Base-by-base conservation (phyloP, 37 sponge, comb jelly and placozoan genomes). In the Haliclona indistincta region DNA sequence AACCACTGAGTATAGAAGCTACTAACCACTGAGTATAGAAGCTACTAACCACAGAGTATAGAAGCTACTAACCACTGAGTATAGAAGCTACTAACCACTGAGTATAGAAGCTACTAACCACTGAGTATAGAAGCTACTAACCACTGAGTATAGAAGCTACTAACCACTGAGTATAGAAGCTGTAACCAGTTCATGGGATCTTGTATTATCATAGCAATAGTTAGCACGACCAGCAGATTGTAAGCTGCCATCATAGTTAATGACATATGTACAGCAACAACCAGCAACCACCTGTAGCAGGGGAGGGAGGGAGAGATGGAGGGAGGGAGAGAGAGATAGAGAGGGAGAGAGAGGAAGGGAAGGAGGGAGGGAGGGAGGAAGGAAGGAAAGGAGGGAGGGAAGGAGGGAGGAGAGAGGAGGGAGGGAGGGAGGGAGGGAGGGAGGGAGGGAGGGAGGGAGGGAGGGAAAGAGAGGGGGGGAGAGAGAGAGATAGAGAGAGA, bases 151-250 rank as follows among this genome's bases (percentile, higher is more conserved):
- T n/a, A n/a, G n/a, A n/a, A n/a, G n/a, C n/a, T n/a, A n/a, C n/a
- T n/a, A n/a, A n/a, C n/a, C n/a, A n/a, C n/a, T n/a, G n/a, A n/a
- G n/a, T n/a, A n/a, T n/a, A n/a, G n/a, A n/a, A n/a, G n/a, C n/a
- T n/a, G n/a, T n/a, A n/a, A n/a, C n/a, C n/a, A n/a, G n/a, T n/a
- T n/a, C n/a, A n/a, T n/a, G n/a, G n/a, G n/a, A n/a, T n/a, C n/a
- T n/a, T n/a, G n/a, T n/a, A n/a, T n/a, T n/a, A n/a, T n/a, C n/a
- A n/a, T n/a, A n/a, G n/a, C n/a, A n/a, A n/a, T n/a, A n/a, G n/a
- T n/a, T n/a, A n/a, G n/a, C n/a, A n/a, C n/a, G n/a, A 23, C 96
- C 96, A 40, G 83, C 64, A 2, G 93, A 94, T 6, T 43, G n/a
- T 42, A 95, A 73, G 4, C 74, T 56, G 2, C 96, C 93, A 81